Evolutionary conservation across 2,888 invertebrate species (phyloP), one percentile per base, ranked within the genome.

Genomic region (Stegana nigrithorax): DNA sequence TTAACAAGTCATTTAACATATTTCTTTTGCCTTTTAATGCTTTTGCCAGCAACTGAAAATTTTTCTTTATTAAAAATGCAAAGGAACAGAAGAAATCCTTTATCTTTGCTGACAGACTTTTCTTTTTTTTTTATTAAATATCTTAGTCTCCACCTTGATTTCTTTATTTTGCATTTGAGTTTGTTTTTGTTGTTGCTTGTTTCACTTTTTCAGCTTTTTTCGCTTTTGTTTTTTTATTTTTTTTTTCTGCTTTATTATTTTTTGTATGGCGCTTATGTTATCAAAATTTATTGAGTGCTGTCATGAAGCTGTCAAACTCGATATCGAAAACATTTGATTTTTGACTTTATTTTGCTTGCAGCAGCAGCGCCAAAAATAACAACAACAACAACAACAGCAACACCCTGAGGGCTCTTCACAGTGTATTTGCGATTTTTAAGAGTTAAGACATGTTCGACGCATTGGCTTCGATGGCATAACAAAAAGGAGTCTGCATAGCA

Each of bases 241-340:
- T 29, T 29, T 29, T 29, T 36, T 36, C 14, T 36, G 4, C 10
- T 5, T 8, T 5, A 10, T 36, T 5, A n/a, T 36, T 10, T 10
- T 36, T 36, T 36, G 10, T 14, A 14, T 29, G 21, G 29, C 29
- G 53, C 7, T 12, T 55, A 12, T 55, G 76, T 76, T 80, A 76
- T 76, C 73, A 77, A 74, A 80, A 83, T 83, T 81, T 81, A 82
- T 82, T 76, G 78, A 77, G 78, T 73, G 71, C 80, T 80, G 81
- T 83, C 83, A 82, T 74, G 78, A 80, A 76, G 78, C 78, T 82
- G 83, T 81, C 82, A 82, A 81, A 73, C 71, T 79, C 73, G 73
- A 73, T 73, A 73, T 73, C 72, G 72, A 75, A 74, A 80, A 78
- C 78, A 78, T 80, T 80, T 80, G 73, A 73, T 75, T 79, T 75